Evolutionary conservation across 2,797 vertebrate genomes (phyloP).

Genomic region (Chaetophractus vellerosus): DNA sequence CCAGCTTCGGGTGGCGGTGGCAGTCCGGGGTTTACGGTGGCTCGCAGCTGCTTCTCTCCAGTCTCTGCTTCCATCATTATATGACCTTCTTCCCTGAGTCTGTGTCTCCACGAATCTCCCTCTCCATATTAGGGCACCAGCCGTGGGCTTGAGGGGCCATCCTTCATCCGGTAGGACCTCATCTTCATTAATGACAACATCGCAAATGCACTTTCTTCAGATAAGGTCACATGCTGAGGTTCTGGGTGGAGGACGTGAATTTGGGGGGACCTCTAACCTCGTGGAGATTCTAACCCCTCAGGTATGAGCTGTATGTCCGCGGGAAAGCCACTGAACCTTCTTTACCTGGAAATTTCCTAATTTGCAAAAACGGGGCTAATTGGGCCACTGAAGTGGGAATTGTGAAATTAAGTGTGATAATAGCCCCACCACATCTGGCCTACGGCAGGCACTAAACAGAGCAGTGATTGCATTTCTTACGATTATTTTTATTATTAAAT

Average conservation of each 20-base stretch:
- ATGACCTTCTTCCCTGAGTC: neutral
- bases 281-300: neutral
- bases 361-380: neutral
- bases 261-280: rapidly evolving
- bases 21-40: rapidly evolving
- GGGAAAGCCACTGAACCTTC: neutral
- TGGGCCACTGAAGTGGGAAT: neutral
- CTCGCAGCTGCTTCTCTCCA: rapidly evolving
- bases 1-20: too few species aligned
- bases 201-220: neutral
- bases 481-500: slow-evolving; percentile 8
- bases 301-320: neutral
- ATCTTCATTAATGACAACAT: neutral
- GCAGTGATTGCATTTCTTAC: neutral
- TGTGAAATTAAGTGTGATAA: neutral
- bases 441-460: neutral
- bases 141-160: neutral
- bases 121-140: too few species aligned
- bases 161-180: neutral
- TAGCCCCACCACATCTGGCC: rapidly evolving
- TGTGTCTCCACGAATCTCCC: neutral
- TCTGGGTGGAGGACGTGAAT: neutral
- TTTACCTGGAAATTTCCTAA: neutral
- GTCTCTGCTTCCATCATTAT: neutral
- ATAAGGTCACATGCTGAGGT: neutral